Conservation (phyloP, 2,113 vertebrate genomes). For the Eulacestoma nigropectus region DNA sequence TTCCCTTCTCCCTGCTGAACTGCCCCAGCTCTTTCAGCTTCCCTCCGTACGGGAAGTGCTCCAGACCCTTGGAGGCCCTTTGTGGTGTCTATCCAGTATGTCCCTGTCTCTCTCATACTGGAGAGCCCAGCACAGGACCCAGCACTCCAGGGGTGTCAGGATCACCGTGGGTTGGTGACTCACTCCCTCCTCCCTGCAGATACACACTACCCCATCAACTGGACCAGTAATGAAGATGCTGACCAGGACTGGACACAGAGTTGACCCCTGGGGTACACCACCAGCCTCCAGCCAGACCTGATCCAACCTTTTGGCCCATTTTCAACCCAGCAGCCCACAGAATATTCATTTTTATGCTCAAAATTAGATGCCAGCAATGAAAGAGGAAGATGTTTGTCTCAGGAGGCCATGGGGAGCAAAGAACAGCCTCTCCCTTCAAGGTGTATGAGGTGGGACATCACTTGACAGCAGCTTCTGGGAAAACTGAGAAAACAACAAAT, state of each 20-base stretch:
- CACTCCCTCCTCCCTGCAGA: not conserved
- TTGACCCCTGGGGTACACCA: not conserved
- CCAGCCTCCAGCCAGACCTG: not conserved
- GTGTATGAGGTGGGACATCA: not conserved
- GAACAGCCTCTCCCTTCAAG: not conserved
- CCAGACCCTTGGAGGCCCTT: not conserved
- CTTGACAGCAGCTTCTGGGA: not conserved
- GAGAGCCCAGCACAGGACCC: not conserved
- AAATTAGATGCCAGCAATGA: not conserved
- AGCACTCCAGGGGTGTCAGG: not conserved
- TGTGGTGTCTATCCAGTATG: not conserved
- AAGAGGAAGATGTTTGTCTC: not conserved
- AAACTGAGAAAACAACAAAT: not conserved
- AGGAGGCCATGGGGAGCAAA: not conserved
- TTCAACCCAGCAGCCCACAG: fast-evolving
- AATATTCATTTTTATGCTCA: not conserved
- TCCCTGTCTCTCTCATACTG: not conserved
- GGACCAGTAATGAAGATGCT: not conserved
- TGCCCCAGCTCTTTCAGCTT: not conserved
- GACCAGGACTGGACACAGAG: not conserved
- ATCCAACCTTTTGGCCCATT: not conserved
- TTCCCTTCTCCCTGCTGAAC: not conserved
- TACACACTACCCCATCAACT: not conserved
- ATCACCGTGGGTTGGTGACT: not conserved
- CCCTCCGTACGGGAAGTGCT: not conserved